These are phyloP conservation scores for Sebastes nivosus DNA, from an alignment of 2,797 vertebrate genomes.

Conservation along the genomic window DNA sequence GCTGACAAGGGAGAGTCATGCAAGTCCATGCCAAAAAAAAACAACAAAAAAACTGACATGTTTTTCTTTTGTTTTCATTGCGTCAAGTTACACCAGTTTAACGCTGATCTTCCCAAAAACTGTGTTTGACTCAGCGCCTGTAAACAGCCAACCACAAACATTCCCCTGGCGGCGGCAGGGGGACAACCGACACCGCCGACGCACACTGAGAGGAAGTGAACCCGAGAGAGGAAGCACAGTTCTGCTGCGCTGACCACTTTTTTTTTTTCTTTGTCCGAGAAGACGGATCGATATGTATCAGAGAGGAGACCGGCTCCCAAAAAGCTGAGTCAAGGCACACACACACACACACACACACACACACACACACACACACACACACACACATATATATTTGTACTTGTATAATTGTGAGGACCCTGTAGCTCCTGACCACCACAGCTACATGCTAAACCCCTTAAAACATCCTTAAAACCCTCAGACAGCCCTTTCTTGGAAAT, in stretches of 20 bases:
- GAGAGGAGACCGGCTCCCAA: constrained; percentile 41
- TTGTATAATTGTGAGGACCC: background rate
- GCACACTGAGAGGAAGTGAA: constrained; percentile 62
- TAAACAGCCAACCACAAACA: constrained; percentile 72
- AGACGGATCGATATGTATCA: constrained; percentile 61
- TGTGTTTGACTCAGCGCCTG: constrained; percentile 55
- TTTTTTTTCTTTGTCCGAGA: constrained; percentile 5
- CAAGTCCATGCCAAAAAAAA: background rate
- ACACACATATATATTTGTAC: background rate
- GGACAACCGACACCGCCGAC: constrained; percentile 56
- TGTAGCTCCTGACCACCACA: background rate
- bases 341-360: background rate
- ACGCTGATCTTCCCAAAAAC: constrained; percentile 48
- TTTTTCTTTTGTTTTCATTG: constrained; percentile 46
- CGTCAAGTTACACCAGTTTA: constrained; percentile 46
- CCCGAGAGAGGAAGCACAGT: constrained; percentile 63
- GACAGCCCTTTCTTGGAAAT: accelerated
- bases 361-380: background rate
- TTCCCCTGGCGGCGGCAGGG: constrained; percentile 37
- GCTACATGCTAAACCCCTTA: background rate
- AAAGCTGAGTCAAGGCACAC: constrained; percentile 68
- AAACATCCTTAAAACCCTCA: background rate
- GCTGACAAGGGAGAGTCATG: background rate
- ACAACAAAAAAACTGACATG: background rate
- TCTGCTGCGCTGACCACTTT: constrained; percentile 63